Conservation (phyloP, 2,113 vertebrate genomes). For the Burhinus oedicnemus region DNA sequence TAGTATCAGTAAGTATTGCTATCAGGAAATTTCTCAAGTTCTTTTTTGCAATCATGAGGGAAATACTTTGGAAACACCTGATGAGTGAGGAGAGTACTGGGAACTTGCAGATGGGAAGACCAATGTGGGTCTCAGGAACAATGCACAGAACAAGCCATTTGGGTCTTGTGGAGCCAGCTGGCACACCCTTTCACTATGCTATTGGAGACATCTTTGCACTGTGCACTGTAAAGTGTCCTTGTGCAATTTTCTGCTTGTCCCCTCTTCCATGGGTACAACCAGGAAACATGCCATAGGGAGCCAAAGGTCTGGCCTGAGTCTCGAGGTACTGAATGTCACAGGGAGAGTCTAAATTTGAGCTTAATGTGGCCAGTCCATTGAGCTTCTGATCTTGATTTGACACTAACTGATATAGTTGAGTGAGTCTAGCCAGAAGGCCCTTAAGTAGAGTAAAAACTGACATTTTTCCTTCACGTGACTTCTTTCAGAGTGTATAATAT, state of each 20-base stretch:
- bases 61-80: not conserved
- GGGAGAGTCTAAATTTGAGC: not conserved
- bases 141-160: not conserved
- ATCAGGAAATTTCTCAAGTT: not conserved
- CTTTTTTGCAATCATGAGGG: not conserved
- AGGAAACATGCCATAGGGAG: fast-evolving
- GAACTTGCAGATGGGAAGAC: not conserved
- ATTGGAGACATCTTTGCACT: not conserved
- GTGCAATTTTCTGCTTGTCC: not conserved
- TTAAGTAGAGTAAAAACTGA: not conserved
- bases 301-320: not conserved
- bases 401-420: not conserved
- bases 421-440: not conserved
- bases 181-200: fast-evolving
- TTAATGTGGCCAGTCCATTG: not conserved
- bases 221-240: not conserved
- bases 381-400: not conserved
- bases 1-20: not conserved
- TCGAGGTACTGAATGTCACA: not conserved
- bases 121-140: not conserved
- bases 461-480: not conserved
- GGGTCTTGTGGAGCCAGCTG: not conserved
- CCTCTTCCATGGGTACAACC: not conserved
- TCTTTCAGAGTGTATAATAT: not conserved
- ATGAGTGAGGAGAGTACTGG: not conserved